phyloP scores from a whole-genome alignment of 2,113 vertebrate species.

The Nansenia antarctica region DNA sequence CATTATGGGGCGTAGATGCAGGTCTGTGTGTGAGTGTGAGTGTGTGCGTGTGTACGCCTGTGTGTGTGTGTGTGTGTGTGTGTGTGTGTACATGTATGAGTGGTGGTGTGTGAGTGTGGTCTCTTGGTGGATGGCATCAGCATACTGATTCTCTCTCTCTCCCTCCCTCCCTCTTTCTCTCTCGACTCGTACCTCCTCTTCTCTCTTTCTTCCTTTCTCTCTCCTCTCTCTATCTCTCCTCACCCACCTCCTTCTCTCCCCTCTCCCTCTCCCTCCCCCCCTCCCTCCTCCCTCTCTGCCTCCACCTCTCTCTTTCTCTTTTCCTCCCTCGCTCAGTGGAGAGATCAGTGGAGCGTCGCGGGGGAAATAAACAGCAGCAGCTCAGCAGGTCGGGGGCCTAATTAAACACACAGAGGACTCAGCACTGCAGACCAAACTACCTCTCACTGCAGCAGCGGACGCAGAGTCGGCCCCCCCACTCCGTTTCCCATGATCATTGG shows the following conservation, averaged over 20 bases:
- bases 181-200: not conserved
- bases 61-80: slow-evolving; percentile 4
- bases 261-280: too few relatives aligned
- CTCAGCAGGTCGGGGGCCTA: slow-evolving; percentile 71
- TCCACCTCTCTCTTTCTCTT: too few relatives aligned
- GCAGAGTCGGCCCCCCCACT: too few relatives aligned
- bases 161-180: not conserved
- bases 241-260: not conserved
- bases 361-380: slow-evolving; percentile 73
- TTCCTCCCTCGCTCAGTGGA: slow-evolving; percentile 35
- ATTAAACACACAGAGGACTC: slow-evolving; percentile 66
- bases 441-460: slow-evolving; percentile 8
- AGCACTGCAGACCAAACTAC: slow-evolving; percentile 49
- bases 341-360: slow-evolving; percentile 62
- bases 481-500: slow-evolving; percentile 65
- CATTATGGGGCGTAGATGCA: not conserved
- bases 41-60: slow-evolving; percentile 14
- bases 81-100: slow-evolving; percentile 6
- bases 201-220: not conserved
- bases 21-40: not conserved
- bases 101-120: slow-evolving; percentile 15
- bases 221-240: not conserved
- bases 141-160: slow-evolving; percentile 47
- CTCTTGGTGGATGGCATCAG: slow-evolving; percentile 8
- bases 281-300: not conserved